These are phyloP conservation scores for Canis aureus DNA, from an alignment of 2,113 vertebrate genomes.

Conservation along the genomic window DNA sequence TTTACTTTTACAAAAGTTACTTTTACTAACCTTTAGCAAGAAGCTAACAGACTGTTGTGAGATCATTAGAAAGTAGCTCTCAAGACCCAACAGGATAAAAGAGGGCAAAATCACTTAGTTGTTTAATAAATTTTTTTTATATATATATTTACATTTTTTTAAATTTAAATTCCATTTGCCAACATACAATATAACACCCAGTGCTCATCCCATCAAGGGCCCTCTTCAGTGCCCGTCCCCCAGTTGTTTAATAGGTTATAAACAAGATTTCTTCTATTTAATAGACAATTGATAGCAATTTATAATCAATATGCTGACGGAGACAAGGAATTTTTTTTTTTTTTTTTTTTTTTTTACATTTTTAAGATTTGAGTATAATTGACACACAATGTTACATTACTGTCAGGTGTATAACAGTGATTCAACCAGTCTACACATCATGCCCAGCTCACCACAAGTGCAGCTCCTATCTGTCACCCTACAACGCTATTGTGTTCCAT, in stretches of 20 bases:
- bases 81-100: conserved; percentile 10
- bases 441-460: not conserved
- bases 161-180: no score
- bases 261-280: conserved; percentile 50
- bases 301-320: conserved; percentile 22
- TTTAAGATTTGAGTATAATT: not conserved
- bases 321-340: not conserved
- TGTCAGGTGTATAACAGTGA: not conserved
- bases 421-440: not conserved
- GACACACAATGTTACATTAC: not conserved
- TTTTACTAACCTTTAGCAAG: not conserved
- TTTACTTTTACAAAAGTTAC: conserved; percentile 28
- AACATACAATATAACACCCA: no score
- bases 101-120: not conserved
- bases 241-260: not conserved
- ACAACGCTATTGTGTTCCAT: not conserved
- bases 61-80: conserved; percentile 14
- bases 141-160: no score
- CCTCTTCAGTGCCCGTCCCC: no score
- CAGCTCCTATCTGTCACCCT: not conserved
- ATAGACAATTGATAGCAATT: not conserved
- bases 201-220: no score
- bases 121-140: not conserved
- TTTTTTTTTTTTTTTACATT: not conserved
- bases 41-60: not conserved